Evolutionary conservation across 2,797 vertebrate genomes (phyloP), one percentile per base, ranked within the genome.

Genomic region (Mionectes olivaceus): DNA sequence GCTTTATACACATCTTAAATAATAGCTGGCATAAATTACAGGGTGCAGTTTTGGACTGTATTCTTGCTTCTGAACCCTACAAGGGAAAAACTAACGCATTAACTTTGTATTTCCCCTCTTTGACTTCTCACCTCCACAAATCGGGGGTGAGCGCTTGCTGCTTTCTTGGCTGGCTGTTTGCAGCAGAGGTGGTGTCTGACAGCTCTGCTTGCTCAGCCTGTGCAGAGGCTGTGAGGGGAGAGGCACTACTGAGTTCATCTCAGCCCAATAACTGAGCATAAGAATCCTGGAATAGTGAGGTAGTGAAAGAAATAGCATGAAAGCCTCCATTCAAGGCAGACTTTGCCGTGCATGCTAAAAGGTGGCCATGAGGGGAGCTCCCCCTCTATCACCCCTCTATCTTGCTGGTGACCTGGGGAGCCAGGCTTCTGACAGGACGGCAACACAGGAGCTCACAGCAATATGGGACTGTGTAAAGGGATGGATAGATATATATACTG

Each of bases 141-240:
- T 1, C 0, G 4, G 11, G 11, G 32, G n/a, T 37, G 41, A 19
- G n/a, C 55, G 1, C 12, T 81, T 27, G 9, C 2, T 59, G 2
- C 44, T 59, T 52, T 44, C 47, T 44, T 1, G 0, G 16, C 2
- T 19, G 19, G 14, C 32, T 78, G 14, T n/a, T 56, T 52, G 56
- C 44, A 87, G 37, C 24, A 60, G 35, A 69, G 56, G 28, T n/a
- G 32, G 24, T 5, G 5, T 27, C 53, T 30, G 39, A 37, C 16
- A 50, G 16, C 25, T 16, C 19, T 2, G 0, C 6, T 61, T 10
- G 30, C 9, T 14, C 39, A 33, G 2, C 21, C 10, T 3, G 0
- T 27, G 25, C 50, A 60, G 73, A 30, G 35, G 7, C 11, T 10
- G 28, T 22, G 47, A 24, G 9, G 12, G 23, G 7, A 9, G 8